Evolutionary conservation across 2,797 vertebrate genomes (phyloP).

Genomic region (Catostomus latipinnis): DNA sequence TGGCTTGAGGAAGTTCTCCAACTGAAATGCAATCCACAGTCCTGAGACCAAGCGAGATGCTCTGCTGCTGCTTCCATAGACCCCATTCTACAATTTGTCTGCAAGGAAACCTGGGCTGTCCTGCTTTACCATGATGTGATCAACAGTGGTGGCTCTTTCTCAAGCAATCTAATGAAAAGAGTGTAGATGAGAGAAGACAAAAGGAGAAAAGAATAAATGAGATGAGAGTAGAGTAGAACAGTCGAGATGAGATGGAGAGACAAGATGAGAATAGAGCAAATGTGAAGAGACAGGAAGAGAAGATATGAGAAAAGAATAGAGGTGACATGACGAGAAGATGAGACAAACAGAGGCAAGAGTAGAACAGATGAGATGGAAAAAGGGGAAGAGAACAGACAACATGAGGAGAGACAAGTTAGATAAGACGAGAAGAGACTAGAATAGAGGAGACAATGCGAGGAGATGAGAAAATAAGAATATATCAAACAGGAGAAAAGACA

Average conservation of each 20-base stretch:
- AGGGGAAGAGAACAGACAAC: too few species aligned
- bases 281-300: background rate
- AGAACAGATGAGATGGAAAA: background rate
- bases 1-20: background rate
- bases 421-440: too few species aligned
- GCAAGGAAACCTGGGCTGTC: conserved; percentile 11
- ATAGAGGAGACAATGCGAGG: too few species aligned
- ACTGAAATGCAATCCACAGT: conserved; percentile 10
- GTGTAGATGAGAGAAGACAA: background rate
- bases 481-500: background rate
- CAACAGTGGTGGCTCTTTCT: background rate
- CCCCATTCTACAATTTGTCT: conserved; percentile 15
- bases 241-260: background rate
- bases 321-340: background rate
- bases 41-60: background rate
- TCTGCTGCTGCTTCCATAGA: conserved; percentile 26
- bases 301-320: background rate
- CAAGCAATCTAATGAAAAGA: background rate
- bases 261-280: background rate
- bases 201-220: background rate
- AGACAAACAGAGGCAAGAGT: background rate
- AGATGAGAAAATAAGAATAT: background rate
- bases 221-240: background rate
- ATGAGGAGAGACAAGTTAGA: too few species aligned
- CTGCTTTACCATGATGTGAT: background rate